Evolutionary conservation across 2,113 vertebrate species (phyloP).

Genomic region (Xiphias gladius): DNA sequence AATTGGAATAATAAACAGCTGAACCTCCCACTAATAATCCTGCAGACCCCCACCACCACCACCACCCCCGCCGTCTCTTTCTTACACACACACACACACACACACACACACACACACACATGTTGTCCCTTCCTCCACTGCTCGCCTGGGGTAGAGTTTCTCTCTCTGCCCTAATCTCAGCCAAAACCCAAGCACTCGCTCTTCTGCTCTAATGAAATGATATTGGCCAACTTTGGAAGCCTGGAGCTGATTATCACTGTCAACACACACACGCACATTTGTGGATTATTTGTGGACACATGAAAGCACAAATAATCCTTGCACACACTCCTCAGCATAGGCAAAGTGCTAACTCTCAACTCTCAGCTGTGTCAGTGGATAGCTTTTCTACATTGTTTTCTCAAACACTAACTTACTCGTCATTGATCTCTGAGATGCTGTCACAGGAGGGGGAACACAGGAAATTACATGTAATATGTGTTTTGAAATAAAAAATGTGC

Average conservation of each 20-base stretch:
- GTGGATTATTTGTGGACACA: slow-evolving; percentile 28
- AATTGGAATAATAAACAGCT: slow-evolving; percentile 90
- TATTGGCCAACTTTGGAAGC: slow-evolving; percentile 62
- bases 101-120: slow-evolving; percentile 54
- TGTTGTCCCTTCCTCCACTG: slow-evolving; percentile 67
- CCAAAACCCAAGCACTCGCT: slow-evolving; percentile 68
- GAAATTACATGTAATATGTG: slow-evolving; percentile 42
- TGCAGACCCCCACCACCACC: slow-evolving; percentile 53
- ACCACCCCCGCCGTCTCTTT: background rate
- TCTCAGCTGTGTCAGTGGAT: background rate
- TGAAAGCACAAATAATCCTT: slow-evolving; percentile 23
- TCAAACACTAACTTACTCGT: background rate
- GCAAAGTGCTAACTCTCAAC: background rate
- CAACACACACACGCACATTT: slow-evolving; percentile 14
- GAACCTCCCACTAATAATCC: slow-evolving; percentile 85
- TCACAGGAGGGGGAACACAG: background rate
- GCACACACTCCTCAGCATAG: background rate
- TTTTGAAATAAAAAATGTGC: slow-evolving; percentile 46
- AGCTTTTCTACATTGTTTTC: slow-evolving; percentile 6
- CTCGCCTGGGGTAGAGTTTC: slow-evolving; percentile 80
- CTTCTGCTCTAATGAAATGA: slow-evolving; percentile 78
- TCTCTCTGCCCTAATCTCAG: slow-evolving; percentile 76
- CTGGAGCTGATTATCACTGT: slow-evolving; percentile 83
- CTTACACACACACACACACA: slow-evolving; percentile 34
- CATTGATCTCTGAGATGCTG: slow-evolving; percentile 4